These are phyloP conservation scores for Arothron firmamentum DNA, from an alignment of 2,113 vertebrate species.

Conservation along the genomic window DNA sequence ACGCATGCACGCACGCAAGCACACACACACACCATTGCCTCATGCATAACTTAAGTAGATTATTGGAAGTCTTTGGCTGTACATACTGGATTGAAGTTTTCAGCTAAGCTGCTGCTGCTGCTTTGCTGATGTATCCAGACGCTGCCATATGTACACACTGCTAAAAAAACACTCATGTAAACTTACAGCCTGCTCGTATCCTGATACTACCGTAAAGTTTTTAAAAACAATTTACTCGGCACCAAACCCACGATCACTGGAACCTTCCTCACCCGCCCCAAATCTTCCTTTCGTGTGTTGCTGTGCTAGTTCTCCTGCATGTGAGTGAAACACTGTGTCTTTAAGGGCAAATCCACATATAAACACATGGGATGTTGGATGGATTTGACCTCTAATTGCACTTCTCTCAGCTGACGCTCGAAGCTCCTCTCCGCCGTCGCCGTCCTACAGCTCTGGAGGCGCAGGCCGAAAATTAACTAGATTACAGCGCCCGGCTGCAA, in stretches of 20 bases:
- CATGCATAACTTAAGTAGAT: too few relatives aligned
- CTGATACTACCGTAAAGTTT: neutral
- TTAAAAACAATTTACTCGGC: neutral
- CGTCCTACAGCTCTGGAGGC: neutral
- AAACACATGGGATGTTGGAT: neutral
- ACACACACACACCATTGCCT: constrained; percentile 1
- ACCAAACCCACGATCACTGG: neutral
- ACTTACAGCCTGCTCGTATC: neutral
- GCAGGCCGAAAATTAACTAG: neutral
- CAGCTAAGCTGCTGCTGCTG: neutral
- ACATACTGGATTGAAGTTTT: neutral
- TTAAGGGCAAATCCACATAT: neutral
- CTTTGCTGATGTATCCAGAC: neutral
- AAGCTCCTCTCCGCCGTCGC: neutral
- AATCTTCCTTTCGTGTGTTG: neutral
- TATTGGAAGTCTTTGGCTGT: too few relatives aligned
- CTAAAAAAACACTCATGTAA: neutral
- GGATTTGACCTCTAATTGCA: neutral
- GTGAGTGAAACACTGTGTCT: neutral
- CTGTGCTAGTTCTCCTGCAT: neutral
- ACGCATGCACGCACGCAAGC: constrained; percentile 3
- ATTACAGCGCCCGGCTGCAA: neutral
- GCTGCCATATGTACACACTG: too few relatives aligned
- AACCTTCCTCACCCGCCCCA: neutral
- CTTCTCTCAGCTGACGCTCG: neutral